Base-by-base conservation (phyloP, 2,113 vertebrate species). In the Sinocyclocheilus grahami region DNA sequence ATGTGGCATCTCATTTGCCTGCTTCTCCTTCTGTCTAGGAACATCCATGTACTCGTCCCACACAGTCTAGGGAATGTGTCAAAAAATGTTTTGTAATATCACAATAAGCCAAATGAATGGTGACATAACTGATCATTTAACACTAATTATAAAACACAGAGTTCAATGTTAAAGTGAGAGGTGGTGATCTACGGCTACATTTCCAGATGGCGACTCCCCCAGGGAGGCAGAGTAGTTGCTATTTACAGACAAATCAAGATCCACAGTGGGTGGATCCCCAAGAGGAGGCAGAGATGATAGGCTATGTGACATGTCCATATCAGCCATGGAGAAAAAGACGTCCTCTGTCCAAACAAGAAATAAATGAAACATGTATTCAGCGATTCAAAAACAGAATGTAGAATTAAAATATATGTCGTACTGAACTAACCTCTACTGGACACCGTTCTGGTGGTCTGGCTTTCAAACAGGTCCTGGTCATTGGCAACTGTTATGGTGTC, bases 241-340 rank as follows among this genome's bases (percentile, higher is more conserved):
- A 86, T 95, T 97, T 86, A 98, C 92, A 76, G 98, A 99, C 79
- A 99, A 93, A 89, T 99, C 98, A 87, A 99, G 94, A 93, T 99
- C 98, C 90, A 98, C 95, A 5, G 97, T 96, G 81, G 97, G 97
- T 55, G 98, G 98, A 78, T 99, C 98, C 78, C 98, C 98, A 67
- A 99, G 96, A 62, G 98, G 98, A 71, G 98, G 98, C 71, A 99
- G 97, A 24, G 97, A 98, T 1, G 98, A 97, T 78, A 99, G 94
- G 87, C 98, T 99, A 88, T 98, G 97, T 63, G 98, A 99, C 97
- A 99, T 99, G 89, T 99, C 98, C 98, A 99, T 99, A 90, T 99
- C 98, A 62, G 98, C 98, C 98, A 99, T 99, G 65, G 98, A 99
- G 93, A 99, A 99, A 95, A 99, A 99, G 82, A 99, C 97, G 90